Evolutionary conservation across 2,797 vertebrate species (phyloP).

Genomic region (Enteromius afrohamiltoni): DNA sequence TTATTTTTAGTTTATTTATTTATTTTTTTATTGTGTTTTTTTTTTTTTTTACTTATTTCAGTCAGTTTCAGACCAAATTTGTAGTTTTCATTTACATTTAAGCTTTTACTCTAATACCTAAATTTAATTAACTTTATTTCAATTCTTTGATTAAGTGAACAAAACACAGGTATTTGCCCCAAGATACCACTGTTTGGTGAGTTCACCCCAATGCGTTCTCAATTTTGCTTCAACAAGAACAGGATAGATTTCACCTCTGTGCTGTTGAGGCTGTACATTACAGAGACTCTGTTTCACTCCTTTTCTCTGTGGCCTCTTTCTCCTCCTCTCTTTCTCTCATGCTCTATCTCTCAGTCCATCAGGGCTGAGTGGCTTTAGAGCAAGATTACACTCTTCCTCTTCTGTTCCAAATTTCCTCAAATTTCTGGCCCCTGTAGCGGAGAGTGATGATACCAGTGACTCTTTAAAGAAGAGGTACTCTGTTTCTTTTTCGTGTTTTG

Average conservation of each 20-base stretch:
- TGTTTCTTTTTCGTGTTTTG: conserved; percentile 14
- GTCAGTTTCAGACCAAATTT: background rate
- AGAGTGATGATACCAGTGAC: conserved; percentile 85
- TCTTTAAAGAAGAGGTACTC: conserved; percentile 86
- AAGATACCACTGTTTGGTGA: background rate
- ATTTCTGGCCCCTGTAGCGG: conserved; percentile 96
- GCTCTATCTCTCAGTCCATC: conserved; percentile 74
- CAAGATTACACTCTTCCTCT: conserved; percentile 93
- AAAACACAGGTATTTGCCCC: background rate
- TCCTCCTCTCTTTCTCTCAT: conserved; percentile 50
- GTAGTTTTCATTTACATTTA: background rate
- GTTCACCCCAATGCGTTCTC: background rate
- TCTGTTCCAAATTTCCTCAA: conserved; percentile 99
- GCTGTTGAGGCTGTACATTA: background rate
- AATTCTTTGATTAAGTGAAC: background rate
- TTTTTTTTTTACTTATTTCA: background rate
- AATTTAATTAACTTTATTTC: background rate
- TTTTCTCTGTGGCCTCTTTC: conserved; percentile 44
- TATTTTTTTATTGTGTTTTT: too few species aligned
- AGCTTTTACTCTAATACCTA: background rate
- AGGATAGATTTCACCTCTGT: background rate
- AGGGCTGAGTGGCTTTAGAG: conserved; percentile 87
- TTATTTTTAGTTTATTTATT: background rate
- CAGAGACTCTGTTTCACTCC: background rate
- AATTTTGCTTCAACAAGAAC: background rate